Percentiles rank a stretch among this genome's conserved stretches.
These are phyloP conservation scores for Pseudopipra pipra DNA, from an alignment of 2,113 vertebrate genomes.

Conservation along the genomic window DNA sequence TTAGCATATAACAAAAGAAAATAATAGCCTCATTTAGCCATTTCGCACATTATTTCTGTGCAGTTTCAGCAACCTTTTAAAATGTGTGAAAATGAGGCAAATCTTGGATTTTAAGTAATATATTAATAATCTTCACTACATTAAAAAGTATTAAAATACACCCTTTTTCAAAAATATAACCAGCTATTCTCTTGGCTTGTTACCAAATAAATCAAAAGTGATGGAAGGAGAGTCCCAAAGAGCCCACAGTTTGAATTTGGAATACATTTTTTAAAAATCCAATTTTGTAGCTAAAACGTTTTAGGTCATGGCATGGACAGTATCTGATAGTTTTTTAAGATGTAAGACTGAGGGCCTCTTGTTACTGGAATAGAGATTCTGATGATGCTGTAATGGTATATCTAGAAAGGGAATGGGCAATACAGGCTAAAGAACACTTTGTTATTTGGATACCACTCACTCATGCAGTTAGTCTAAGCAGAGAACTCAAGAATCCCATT, in stretches of 20 bases:
- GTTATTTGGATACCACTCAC: accelerated
- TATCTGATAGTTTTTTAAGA: not conserved
- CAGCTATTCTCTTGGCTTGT: not conserved
- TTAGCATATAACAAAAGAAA: conserved; percentile 38
- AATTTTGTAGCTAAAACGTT: not conserved
- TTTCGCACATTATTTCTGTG: conserved; percentile 18
- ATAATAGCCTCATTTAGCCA: conserved; percentile 30
- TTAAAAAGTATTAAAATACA: not conserved
- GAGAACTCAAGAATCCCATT: not conserved
- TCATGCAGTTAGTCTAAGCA: not conserved
- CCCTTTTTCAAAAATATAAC: not conserved
- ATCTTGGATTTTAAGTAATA: not conserved
- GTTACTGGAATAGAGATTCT: not conserved
- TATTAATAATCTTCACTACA: not conserved
- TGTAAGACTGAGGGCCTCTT: not conserved
- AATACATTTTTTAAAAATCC: not conserved
- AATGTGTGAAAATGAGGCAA: not conserved
- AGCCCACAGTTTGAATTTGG: not conserved
- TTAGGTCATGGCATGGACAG: not conserved
- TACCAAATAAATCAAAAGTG: not conserved
- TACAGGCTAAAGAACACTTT: not conserved
- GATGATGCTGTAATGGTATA: not conserved
- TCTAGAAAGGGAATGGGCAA: not conserved
- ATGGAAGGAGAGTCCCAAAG: not conserved
- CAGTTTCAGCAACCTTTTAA: not conserved